Conservation (phyloP, 2,113 vertebrate genomes). For the Zosterops borbonicus region DNA sequence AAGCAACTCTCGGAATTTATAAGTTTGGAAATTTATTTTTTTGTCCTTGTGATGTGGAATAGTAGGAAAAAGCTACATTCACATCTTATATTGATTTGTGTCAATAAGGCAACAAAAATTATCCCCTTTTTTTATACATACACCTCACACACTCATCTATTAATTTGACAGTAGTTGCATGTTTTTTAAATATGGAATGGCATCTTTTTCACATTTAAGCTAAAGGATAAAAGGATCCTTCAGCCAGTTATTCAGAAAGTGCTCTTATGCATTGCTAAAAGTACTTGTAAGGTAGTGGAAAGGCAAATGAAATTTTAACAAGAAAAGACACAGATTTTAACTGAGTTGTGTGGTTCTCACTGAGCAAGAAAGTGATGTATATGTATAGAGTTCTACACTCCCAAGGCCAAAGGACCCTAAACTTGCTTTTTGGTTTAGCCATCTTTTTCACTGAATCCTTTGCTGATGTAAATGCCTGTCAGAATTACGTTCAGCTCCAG, state of each 20-base stretch:
- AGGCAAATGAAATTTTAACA: neutral
- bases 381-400: accelerated
- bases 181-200: neutral
- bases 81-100: neutral
- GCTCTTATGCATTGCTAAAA: neutral
- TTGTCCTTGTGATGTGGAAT: neutral
- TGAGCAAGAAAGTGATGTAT: neutral
- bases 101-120: neutral
- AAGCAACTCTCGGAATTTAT: neutral
- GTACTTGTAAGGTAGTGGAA: neutral
- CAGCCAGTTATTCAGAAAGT: neutral
- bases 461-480: neutral
- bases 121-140: neutral
- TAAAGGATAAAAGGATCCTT: neutral
- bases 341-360: neutral
- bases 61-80: neutral
- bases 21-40: neutral
- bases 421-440: neutral
- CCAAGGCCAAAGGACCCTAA: neutral
- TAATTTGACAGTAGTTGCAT: neutral
- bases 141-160: neutral
- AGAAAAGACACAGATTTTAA: neutral
- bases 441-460: neutral
- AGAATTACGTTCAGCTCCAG: neutral
- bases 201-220: neutral